A percentile compares a stretch with the other conserved stretches of the same genome.
phyloP scores from a whole-genome alignment of 2,797 vertebrate species.

The Gouania willdenowi region DNA sequence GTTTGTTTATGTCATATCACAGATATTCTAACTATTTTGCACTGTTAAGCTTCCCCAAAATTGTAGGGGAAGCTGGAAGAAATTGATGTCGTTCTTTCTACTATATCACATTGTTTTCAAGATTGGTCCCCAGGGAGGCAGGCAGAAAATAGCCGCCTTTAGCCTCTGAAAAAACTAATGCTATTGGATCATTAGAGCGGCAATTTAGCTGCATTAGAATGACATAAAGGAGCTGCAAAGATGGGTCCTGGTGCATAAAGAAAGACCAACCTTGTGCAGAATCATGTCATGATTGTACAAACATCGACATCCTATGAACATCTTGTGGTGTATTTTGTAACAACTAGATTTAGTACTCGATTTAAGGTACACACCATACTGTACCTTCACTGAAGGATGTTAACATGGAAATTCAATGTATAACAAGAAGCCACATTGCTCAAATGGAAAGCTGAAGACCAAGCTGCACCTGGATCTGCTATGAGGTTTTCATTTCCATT shows the following conservation, averaged over 20 bases:
- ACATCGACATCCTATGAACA: slow-evolving; percentile 11
- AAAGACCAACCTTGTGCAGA: neutral
- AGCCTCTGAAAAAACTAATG: slow-evolving; percentile 28
- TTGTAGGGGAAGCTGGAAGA: too few species aligned
- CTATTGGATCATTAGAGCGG: slow-evolving; percentile 34
- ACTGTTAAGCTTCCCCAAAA: too few species aligned
- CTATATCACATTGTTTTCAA: too few species aligned
- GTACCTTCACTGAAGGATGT: slow-evolving; percentile 7
- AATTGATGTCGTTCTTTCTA: too few species aligned
- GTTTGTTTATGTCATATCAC: too few species aligned
- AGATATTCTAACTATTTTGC: too few species aligned
- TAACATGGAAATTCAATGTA: slow-evolving; percentile 16
- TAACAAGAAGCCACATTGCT: slow-evolving; percentile 9
- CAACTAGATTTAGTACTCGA: slow-evolving; percentile 14
- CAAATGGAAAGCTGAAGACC: neutral
- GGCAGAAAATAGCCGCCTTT: slow-evolving; percentile 20
- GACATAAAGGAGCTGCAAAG: slow-evolving; percentile 8
- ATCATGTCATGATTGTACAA: slow-evolving; percentile 14
- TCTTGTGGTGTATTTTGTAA: slow-evolving; percentile 1
- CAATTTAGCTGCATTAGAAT: slow-evolving; percentile 14
- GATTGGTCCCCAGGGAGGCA: slow-evolving; percentile 11
- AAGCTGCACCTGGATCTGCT: slow-evolving; percentile 2
- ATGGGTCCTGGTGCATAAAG: slow-evolving; percentile 5
- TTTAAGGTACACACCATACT: neutral
- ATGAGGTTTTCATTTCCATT: too few species aligned